phyloP scores from a whole-genome alignment of 1,140 invertebrate genomes.

The Nixonia krombeini region DNA sequence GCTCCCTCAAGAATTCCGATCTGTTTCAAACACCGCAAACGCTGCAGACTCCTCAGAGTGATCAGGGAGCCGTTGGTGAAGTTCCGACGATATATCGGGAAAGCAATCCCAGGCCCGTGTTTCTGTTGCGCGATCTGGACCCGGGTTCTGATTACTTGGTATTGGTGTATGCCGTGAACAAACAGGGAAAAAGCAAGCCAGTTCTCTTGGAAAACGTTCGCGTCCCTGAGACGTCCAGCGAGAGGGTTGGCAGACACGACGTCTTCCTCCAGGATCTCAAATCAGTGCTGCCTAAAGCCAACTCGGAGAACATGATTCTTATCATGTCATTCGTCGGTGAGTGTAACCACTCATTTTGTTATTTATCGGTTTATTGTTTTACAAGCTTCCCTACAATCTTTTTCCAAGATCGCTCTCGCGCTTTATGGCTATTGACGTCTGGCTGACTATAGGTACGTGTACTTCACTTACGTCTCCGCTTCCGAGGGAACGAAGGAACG shows the following conservation, averaged over 20 bases:
- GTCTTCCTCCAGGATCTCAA: constrained; percentile 59
- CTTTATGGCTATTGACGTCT: too few species aligned
- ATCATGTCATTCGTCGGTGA: constrained; percentile 59
- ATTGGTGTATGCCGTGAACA: constrained; percentile 80
- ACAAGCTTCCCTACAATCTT: too few species aligned
- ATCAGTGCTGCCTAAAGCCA: constrained; percentile 54
- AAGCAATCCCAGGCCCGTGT: constrained; percentile 75
- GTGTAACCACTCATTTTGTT: too few species aligned
- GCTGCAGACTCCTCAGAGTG: constrained; percentile 75
- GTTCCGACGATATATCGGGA: constrained; percentile 74
- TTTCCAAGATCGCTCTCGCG: too few species aligned
- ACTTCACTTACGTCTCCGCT: too few species aligned
- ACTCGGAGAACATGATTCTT: constrained; percentile 56
- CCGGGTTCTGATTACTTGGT: constrained; percentile 79
- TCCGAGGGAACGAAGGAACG: too few species aligned
- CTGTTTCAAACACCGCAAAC: constrained; percentile 61
- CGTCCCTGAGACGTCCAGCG: constrained; percentile 66
- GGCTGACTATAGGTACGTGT: too few species aligned
- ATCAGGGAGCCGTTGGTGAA: constrained; percentile 70
- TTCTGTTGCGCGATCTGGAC: constrained; percentile 77
- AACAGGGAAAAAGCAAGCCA: constrained; percentile 78
- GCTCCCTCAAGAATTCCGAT: constrained; percentile 70
- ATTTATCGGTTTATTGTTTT: too few species aligned
- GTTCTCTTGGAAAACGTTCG: constrained; percentile 74
- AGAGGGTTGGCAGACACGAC: constrained; percentile 49